Conservation (phyloP, 1,140 invertebrate species). For the Caenorhabditis latens region DNA sequence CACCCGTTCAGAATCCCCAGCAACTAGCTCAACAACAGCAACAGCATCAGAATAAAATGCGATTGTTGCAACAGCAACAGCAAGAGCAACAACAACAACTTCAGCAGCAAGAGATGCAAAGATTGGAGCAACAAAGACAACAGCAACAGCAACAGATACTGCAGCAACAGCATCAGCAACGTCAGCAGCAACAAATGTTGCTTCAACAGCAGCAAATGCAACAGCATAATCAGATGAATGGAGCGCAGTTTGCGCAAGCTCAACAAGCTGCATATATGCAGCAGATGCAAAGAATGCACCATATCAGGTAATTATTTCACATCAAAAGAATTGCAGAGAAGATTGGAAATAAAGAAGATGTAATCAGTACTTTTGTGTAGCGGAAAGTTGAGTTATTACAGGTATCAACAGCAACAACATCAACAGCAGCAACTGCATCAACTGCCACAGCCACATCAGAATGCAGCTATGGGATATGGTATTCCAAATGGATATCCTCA, state of each 20-base stretch:
- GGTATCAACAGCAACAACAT: conserved; percentile 6
- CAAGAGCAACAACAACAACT: conserved; percentile 6
- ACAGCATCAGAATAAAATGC: conserved; percentile 28
- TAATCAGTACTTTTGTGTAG: too few species aligned
- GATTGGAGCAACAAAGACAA: neutral
- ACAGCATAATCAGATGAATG: conserved; percentile 7
- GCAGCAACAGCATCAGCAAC: neutral
- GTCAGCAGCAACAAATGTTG: neutral
- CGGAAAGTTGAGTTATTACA: neutral
- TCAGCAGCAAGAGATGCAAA: conserved; percentile 8
- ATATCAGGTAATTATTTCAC: neutral
- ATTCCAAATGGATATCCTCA: conserved; percentile 22
- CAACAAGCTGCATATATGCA: conserved; percentile 13
- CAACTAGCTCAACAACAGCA: neutral
- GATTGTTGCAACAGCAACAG: conserved; percentile 15
- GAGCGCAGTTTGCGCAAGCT: neutral
- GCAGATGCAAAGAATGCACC: conserved; percentile 13
- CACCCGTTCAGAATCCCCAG: neutral
- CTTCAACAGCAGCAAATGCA: conserved; percentile 18
- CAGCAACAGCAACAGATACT: neutral
- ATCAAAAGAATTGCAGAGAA: neutral
- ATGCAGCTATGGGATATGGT: conserved; percentile 28
- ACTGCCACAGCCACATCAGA: neutral
- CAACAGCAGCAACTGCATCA: conserved; percentile 14
- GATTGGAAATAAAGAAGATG: too few species aligned